Base-by-base conservation (phyloP, 2,113 vertebrate genomes). In the Chionodraco myersi region DNA sequence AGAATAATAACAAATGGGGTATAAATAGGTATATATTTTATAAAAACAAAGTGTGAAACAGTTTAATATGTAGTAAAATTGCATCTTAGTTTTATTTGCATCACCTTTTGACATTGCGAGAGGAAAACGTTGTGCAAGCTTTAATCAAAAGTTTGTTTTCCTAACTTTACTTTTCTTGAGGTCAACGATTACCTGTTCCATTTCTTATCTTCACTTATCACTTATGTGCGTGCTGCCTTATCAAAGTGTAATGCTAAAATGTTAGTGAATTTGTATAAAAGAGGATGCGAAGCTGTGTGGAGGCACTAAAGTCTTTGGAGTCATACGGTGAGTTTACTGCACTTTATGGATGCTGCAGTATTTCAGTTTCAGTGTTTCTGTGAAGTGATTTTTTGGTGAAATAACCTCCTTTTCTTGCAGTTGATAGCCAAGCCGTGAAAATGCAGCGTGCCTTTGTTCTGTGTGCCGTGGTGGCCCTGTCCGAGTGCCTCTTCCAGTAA, bases 361-460 rank as follows among this genome's bases (percentile, higher is more conserved):
- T 48, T 67, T 51, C 49, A 9, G 44, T 72, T 58, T 21, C 5
- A 57, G 11, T 60, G 3, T 0, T 60, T 62, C 21, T 58, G 52
- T 36, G 3, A 21, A 21, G 21, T 21, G 21, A 21, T 21, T 21
- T 21, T 21, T 21, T 21, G 21, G 21, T 21, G 21, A 36, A 36
- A 72, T 10, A 73, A 30, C 10, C 60, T 0, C 1, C 8, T 69
- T 69, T 3, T 52, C 34, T 70, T 3, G 3, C 49, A 67, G 65
- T 11, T 79, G 57, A 83, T 61, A 64, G 23, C 64, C 41, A 3
- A 84, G 11, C 67, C 23, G 14, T 49, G 41, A 91, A 2, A 14
- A 91, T 91, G 89, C 88, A 86, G 86, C 89, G 77, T 81, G 77
- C 52, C n/a, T 34, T 92, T 73, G 70, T 81, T 48, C 18, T 90